Conservation (phyloP, 2,797 vertebrate species). For the Gadopsis bispinosus region DNA sequence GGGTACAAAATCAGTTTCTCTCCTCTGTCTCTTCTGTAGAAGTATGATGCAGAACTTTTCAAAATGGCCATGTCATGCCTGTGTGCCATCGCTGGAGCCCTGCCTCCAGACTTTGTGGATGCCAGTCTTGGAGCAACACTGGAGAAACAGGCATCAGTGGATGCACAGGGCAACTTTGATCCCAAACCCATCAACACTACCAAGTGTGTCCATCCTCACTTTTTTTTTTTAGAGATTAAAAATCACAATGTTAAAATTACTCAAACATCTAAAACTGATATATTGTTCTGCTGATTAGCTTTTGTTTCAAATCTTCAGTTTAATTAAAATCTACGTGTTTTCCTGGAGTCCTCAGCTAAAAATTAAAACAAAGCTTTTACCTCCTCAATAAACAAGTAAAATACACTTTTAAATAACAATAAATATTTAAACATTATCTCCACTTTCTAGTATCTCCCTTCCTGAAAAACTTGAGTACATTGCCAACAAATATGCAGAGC, state of each 20-base stretch:
- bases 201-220: no score
- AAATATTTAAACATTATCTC: conserved; percentile 22
- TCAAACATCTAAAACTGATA: neutral
- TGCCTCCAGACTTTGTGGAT: conserved; percentile 97
- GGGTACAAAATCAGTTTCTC: neutral
- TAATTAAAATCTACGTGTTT: neutral
- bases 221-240: no score
- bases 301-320: neutral
- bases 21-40: conserved; percentile 82
- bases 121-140: conserved; percentile 87
- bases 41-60: conserved; percentile 96
- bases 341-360: neutral
- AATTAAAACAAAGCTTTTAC: conserved; percentile 3
- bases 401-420: neutral
- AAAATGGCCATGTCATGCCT: conserved; percentile 95
- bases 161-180: conserved; percentile 97
- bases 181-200: conserved; percentile 94
- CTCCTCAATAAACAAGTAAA: neutral
- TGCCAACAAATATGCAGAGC: conserved; percentile 96
- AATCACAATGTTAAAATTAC: neutral
- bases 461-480: conserved; percentile 98
- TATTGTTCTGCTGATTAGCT: neutral
- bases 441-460: conserved; percentile 90
- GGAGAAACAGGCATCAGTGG: conserved; percentile 93
- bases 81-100: conserved; percentile 94